Base-by-base conservation (phyloP, 1,140 invertebrate species). In the Solenopsis invicta region DNA sequence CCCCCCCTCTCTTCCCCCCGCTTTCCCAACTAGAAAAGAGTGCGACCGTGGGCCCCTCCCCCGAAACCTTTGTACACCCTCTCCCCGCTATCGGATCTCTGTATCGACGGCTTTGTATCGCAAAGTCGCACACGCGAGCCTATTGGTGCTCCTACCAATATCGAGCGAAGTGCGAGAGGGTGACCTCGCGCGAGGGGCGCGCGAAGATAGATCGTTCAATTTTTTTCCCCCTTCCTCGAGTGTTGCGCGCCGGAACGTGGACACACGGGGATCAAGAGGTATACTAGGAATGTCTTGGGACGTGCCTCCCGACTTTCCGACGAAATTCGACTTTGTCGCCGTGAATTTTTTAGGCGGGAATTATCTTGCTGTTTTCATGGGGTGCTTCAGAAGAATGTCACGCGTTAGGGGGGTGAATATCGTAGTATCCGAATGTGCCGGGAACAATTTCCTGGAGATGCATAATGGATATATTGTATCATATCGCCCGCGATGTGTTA, bases 41-140 rank as follows among this genome's bases (percentile, higher is more conserved):
- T 34, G 45, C 75, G 29, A 50, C 59, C 29, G 12, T 29, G n/a
- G n/a, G 29, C 37, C 18, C 4, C 37, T 10, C 13, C 12, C 8
- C 54, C 64, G 29, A 64, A 61, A 34, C 16, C 56, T 48, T 77
- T 77, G 37, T 59, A n/a, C 41, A 72, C 45, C 56, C 18, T 21
- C 18, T 48, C 69, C 1, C 71, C 18, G 18, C 13, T 41, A 71
- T 56, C 64, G 41, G 56, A 45, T 77, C 48, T 80, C 62, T 54
- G 21, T 50, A 61, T 84, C 54, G 80, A 59, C 67, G 37, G 67
- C 37, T 82, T 72, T 82, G 54, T 82, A 72, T 72, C 54, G 80
- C 54, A 24, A 52, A 50, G 67, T 41, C 69, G 41, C 54, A 84
- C 41, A 74, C 66, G 64, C 37, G 50, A 82, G 80, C 54, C 69